phyloP scores from a whole-genome alignment of 2,797 vertebrate species.

The Leptodactylus fallax region DNA sequence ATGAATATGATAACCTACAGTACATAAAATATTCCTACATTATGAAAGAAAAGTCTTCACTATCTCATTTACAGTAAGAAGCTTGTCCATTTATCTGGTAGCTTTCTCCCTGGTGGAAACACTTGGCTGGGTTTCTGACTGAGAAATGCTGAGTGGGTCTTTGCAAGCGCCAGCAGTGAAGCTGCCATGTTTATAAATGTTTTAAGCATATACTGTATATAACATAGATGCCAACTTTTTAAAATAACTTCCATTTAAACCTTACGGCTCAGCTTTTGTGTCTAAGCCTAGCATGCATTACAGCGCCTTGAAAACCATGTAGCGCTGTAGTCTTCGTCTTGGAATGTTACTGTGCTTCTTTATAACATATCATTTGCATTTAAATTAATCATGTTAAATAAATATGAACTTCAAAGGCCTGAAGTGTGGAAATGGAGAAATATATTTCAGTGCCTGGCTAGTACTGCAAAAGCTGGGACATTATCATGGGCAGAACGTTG shows the following conservation, averaged over 20 bases:
- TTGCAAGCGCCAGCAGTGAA: neutral
- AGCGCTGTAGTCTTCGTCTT: neutral
- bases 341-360: neutral
- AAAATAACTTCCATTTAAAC: neutral
- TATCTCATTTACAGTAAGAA: neutral
- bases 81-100: neutral
- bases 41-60: too few species aligned
- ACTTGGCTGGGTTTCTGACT: neutral
- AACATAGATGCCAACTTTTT: neutral
- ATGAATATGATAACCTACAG: neutral
- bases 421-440: neutral
- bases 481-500: neutral
- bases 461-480: too few species aligned
- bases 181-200: neutral
- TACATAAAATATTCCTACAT: neutral
- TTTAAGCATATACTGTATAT: neutral
- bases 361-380: constrained; percentile 7
- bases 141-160: neutral
- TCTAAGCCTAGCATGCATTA: neutral
- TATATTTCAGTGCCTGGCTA: neutral
- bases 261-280: neutral
- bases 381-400: constrained; percentile 12
- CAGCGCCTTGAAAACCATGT: neutral
- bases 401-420: constrained; percentile 6
- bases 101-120: neutral